phyloP scores from a whole-genome alignment of 2,888 invertebrate genomes.

The Drosophila tanythrix region DNA sequence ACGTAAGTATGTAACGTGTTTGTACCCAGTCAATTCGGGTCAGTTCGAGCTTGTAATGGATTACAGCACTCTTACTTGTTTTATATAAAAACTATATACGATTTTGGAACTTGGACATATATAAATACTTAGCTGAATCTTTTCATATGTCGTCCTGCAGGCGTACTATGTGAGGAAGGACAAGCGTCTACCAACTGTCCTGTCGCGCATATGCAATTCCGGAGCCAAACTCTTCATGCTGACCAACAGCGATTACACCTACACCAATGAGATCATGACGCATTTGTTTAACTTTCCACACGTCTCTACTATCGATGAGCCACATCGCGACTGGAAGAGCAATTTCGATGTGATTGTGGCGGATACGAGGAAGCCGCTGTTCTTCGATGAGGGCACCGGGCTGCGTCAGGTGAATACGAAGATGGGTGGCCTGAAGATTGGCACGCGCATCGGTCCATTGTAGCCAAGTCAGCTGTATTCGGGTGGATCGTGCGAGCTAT shows the following conservation, averaged over 20 bases:
- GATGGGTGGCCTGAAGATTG: slow-evolving; percentile 96
- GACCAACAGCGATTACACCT: slow-evolving; percentile 98
- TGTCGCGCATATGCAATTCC: slow-evolving; percentile 94
- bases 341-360: slow-evolving; percentile 99
- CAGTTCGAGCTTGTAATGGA: too few species aligned
- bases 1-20: too few species aligned
- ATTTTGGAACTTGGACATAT: neutral
- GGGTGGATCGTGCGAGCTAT: slow-evolving; percentile 94
- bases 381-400: slow-evolving; percentile 98
- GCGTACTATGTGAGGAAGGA: slow-evolving; percentile 97
- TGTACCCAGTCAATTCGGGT: too few species aligned
- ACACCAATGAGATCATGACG: slow-evolving; percentile 97
- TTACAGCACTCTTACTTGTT: too few species aligned
- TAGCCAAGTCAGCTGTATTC: slow-evolving; percentile 88
- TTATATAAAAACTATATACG: too few species aligned
- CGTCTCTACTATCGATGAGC: slow-evolving; percentile 90
- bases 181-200: slow-evolving; percentile 94
- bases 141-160: slow-evolving; percentile 50
- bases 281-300: slow-evolving; percentile 96
- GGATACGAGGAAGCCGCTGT: slow-evolving; percentile 97
- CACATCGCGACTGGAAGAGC: slow-evolving; percentile 95
- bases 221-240: slow-evolving; percentile 97
- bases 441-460: slow-evolving; percentile 96
- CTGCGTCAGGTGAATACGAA: slow-evolving; percentile 95
- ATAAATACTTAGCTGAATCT: neutral